Percentiles rank a stretch among this genome's conserved stretches.
These are phyloP conservation scores for Notamacropus eugenii DNA, from an alignment of 2,797 vertebrate genomes.

Conservation along the genomic window DNA sequence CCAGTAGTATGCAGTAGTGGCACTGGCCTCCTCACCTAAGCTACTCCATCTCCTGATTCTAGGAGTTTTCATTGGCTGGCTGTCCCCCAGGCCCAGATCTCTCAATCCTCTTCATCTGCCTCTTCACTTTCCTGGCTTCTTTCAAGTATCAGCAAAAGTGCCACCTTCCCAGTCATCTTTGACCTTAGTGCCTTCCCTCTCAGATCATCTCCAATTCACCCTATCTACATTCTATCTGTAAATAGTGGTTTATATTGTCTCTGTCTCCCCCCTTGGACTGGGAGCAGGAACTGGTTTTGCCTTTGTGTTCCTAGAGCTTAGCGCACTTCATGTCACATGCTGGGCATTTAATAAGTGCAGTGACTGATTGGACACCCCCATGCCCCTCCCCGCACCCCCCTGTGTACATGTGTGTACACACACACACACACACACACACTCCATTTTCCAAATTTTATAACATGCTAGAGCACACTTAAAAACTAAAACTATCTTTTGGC, in stretches of 20 bases:
- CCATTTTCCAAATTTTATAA: slow-evolving; percentile 42
- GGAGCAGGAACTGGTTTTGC: too few species aligned
- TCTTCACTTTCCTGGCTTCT: not conserved
- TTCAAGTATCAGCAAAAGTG: not conserved
- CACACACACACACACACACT: slow-evolving; percentile 5
- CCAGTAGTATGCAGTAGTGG: not conserved
- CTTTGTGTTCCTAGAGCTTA: too few species aligned
- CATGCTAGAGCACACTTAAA: slow-evolving; percentile 28
- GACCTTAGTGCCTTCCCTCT: not conserved
- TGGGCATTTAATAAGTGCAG: too few species aligned
- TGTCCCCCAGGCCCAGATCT: too few species aligned
- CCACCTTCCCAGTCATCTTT: not conserved
- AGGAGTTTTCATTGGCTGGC: too few species aligned
- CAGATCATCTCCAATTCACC: not conserved
- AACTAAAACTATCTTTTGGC: slow-evolving; percentile 36
- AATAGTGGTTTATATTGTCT: too few species aligned
- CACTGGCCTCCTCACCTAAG: not conserved
- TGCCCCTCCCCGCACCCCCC: too few species aligned
- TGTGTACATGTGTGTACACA: not conserved
- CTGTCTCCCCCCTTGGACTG: too few species aligned
- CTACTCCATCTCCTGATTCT: too few species aligned
- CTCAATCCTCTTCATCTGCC: not conserved
- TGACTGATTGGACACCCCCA: too few species aligned
- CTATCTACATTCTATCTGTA: not conserved
- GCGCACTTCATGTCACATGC: too few species aligned